Conservation (phyloP, 2,888 invertebrate genomes). For the Automeris io region DNA sequence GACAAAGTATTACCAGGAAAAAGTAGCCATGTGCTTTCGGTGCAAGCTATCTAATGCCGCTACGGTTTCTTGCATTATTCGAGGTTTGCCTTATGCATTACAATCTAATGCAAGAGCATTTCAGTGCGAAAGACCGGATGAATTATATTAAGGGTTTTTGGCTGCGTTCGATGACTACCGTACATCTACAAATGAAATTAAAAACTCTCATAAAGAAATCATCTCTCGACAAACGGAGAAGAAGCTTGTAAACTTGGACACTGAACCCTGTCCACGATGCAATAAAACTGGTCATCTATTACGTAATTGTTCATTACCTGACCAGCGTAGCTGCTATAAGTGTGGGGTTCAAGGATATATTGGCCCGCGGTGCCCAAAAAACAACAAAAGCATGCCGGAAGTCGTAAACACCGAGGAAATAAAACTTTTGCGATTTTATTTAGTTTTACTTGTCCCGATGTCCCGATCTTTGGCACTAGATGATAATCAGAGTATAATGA, state of each 20-base stretch:
- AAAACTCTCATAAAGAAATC: neutral
- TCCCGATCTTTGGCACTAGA: no score
- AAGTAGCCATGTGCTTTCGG: slow-evolving; percentile 23
- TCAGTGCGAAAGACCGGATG: slow-evolving; percentile 20
- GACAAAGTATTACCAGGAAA: slow-evolving; percentile 30
- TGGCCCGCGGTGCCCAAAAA: neutral
- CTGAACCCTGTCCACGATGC: neutral
- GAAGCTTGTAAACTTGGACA: neutral
- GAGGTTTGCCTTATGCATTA: slow-evolving; percentile 17
- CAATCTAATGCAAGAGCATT: slow-evolving; percentile 22
- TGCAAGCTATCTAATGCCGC: slow-evolving; percentile 21
- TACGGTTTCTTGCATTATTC: slow-evolving; percentile 22
- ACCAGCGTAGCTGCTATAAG: neutral
- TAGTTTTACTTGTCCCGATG: no score
- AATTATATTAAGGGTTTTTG: slow-evolving; percentile 18
- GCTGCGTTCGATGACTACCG: slow-evolving; percentile 22
- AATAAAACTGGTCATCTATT: neutral
- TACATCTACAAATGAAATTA: neutral
- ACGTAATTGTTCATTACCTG: neutral
- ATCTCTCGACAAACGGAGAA: no score
- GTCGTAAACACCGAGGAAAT: no score
- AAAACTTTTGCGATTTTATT: no score
- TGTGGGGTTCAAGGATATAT: neutral
- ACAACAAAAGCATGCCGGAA: no score
- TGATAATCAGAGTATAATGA: no score